Base-by-base conservation (phyloP, 2,797 vertebrate species). In the Coreius guichenoti region DNA sequence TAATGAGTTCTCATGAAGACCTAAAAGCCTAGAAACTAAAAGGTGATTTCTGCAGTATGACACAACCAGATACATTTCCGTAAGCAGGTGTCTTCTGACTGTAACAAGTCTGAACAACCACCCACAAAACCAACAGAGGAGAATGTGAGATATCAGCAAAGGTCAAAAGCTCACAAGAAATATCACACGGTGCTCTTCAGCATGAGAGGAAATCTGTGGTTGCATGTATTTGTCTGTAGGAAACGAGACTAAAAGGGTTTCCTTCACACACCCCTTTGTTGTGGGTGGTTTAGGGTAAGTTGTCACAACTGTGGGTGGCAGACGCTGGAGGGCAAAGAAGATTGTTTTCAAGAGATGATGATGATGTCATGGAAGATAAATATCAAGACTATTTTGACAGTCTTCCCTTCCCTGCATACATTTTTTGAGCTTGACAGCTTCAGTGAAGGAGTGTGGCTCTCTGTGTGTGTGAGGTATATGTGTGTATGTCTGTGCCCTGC, bases 401-500 rank as follows among this genome's bases (percentile, higher is more conserved):
- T 23, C 61, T 51, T 45, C 6, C 58, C 43, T 75, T 67, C 14
- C 16, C 29, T 19, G 14, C 43, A 36, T 36, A 65, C 7, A 9
- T 75, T 51, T 19, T 33, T 43, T 33, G 29, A 67, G 58, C 43
- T 51, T 68, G 82, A 70, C 39, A 47, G 17, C n/a, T 58, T 31
- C 12, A 31, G 70, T 77, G n/a, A 63, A 79, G 65, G 63, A 75
- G 54, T 47, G n/a, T 29, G 33, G 29, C 47, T 78, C 26, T 78
- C 12, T 31, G 61, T 56, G 39, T 56, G 51, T 78, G 61, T 12
- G 33, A 19, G 74, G 67, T 79, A 77, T 86, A 56, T 75, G 70
- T 80, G 92, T 93, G 92, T 89, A 91, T 89, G 88, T 84, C 90
- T 92, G 93, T 92, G 94, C 77, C 89, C 82, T 92, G 95, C 94